These are phyloP conservation scores for Avahi laniger DNA, from an alignment of 2,797 vertebrate species.

Conservation along the genomic window DNA sequence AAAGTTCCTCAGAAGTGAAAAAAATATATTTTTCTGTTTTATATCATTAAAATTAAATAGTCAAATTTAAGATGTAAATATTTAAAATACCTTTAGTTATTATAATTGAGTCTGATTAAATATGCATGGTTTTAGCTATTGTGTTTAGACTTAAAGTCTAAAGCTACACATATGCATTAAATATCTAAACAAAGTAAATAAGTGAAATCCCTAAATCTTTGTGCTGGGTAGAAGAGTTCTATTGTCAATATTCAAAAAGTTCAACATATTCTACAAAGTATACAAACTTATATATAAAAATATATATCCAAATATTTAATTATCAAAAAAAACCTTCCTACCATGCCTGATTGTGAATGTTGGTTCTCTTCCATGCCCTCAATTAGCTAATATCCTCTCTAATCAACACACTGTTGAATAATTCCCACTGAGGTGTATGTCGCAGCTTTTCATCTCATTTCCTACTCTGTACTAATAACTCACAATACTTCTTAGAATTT, in stretches of 20 bases:
- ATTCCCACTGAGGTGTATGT: background rate
- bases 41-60: background rate
- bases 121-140: background rate
- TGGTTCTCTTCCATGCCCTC: background rate
- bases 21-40: constrained; percentile 30
- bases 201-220: background rate
- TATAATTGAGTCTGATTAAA: background rate
- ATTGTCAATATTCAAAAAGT: background rate
- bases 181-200: background rate
- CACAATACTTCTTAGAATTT: background rate
- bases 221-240: background rate
- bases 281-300: background rate
- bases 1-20: background rate
- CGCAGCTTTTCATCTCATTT: background rate
- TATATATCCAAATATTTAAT: background rate
- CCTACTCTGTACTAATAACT: background rate
- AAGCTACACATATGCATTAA: background rate
- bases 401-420: background rate
- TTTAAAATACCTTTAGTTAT: background rate
- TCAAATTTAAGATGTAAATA: background rate
- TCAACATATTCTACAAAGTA: background rate
- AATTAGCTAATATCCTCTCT: background rate
- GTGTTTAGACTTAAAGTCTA: background rate
- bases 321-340: background rate
- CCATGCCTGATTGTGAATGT: background rate